Percentiles rank a stretch among this genome's conserved stretches.
These are phyloP conservation scores for Brachystomella parvula DNA, from an alignment of 1,140 invertebrate species.

Conservation along the genomic window DNA sequence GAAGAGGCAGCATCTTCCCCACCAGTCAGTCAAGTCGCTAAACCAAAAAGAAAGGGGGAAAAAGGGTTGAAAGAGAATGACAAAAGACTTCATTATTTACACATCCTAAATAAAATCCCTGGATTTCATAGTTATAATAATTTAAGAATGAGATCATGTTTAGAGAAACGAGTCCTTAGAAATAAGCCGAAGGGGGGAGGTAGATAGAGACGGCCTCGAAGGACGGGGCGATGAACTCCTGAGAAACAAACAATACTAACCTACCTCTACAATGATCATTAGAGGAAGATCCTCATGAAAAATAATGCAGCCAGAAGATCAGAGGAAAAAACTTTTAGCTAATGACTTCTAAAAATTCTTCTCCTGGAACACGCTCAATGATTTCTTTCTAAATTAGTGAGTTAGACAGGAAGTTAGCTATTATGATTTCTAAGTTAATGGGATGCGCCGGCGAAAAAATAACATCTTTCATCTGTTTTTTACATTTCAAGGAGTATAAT, in stretches of 20 bases:
- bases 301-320: too few relatives aligned
- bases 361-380: not conserved
- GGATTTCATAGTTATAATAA: not conserved
- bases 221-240: not conserved
- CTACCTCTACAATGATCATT: not conserved
- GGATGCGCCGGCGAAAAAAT: too few relatives aligned
- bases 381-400: not conserved
- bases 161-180: not conserved
- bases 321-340: too few relatives aligned
- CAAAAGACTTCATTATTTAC: not conserved
- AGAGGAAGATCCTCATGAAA: not conserved
- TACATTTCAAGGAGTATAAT: too few relatives aligned
- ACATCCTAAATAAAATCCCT: not conserved
- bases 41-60: not conserved
- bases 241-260: not conserved
- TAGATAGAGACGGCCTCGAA: not conserved
- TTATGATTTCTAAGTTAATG: not conserved
- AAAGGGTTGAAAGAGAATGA: not conserved
- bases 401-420: not conserved
- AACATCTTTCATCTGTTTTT: too few relatives aligned
- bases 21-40: not conserved
- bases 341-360: not conserved
- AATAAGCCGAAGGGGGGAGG: too few relatives aligned
- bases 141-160: not conserved
- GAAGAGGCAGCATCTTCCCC: not conserved